Conservation (phyloP, 2,888 invertebrate genomes). For the Trachelus stipa region DNA sequence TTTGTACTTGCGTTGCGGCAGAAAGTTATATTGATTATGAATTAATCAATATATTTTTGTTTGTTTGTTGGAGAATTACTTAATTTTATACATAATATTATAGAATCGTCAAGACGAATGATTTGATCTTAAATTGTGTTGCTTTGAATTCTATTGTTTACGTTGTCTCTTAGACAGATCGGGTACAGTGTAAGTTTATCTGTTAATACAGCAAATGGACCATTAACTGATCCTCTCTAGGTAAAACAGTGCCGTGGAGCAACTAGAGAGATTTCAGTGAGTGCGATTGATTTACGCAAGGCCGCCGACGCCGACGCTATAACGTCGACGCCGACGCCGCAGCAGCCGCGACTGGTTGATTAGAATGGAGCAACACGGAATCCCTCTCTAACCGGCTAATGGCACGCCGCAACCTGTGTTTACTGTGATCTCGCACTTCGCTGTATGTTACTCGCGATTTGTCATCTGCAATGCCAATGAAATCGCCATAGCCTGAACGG, state of each 20-base stretch:
- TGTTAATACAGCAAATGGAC: slow-evolving; percentile 61
- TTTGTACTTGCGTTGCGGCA: neutral
- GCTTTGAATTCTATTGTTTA: neutral
- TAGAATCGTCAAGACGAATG: neutral
- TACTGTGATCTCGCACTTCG: slow-evolving; percentile 63
- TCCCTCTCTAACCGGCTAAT: slow-evolving; percentile 65
- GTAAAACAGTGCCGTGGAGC: slow-evolving; percentile 50
- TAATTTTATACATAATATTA: neutral
- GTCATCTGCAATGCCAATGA: slow-evolving; percentile 64
- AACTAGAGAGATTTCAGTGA: slow-evolving; percentile 53
- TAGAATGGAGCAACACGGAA: slow-evolving; percentile 66
- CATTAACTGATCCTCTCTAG: slow-evolving; percentile 62
- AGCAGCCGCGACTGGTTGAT: slow-evolving; percentile 57
- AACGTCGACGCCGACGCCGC: slow-evolving; percentile 42
- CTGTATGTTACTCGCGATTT: slow-evolving; percentile 51
- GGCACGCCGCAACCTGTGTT: slow-evolving; percentile 64
- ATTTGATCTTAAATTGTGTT: neutral
- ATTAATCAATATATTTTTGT: neutral
- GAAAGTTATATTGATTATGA: neutral
- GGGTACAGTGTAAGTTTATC: slow-evolving; percentile 56
- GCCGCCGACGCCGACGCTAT: slow-evolving; percentile 33
- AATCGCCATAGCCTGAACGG: slow-evolving; percentile 31
- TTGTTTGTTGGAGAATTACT: neutral
- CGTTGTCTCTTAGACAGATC: neutral
- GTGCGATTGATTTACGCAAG: slow-evolving; percentile 61